Conservation (phyloP, 2,113 vertebrate species). For the Leuciscus idus region DNA sequence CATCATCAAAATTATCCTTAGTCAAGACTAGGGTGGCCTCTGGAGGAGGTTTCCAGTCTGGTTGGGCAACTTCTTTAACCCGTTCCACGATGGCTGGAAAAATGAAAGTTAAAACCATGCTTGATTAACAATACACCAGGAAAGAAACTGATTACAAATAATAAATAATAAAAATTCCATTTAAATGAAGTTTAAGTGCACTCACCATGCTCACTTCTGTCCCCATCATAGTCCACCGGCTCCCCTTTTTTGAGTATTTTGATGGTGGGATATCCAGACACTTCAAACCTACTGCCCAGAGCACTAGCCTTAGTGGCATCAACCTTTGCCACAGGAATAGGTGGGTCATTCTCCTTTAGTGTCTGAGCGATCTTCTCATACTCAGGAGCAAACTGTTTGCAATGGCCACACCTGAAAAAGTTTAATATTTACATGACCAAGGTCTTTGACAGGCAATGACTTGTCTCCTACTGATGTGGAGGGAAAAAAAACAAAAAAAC, state of each 20-base stretch:
- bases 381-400: constrained; percentile 93
- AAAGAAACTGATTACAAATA: background rate
- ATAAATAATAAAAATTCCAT: no score
- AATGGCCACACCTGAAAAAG: constrained; percentile 91
- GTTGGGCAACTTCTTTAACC: constrained; percentile 88
- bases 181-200: no score
- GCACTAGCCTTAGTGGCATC: constrained; percentile 84
- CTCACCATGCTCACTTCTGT: constrained; percentile 85
- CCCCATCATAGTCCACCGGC: constrained; percentile 89
- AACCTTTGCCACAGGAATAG: constrained; percentile 91
- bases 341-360: constrained; percentile 88
- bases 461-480: background rate
- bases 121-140: background rate
- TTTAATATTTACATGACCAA: constrained; percentile 28
- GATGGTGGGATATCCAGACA: constrained; percentile 94
- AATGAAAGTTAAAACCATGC: constrained; percentile 4
- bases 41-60: constrained; percentile 90
- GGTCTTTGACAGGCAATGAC: background rate
- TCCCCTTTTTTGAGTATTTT: constrained; percentile 96
- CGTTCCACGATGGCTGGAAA: constrained; percentile 87
- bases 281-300: constrained; percentile 85
- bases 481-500: background rate
- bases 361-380: constrained; percentile 92
- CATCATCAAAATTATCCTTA: constrained; percentile 89
- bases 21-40: constrained; percentile 93